Conservation (phyloP, 2,113 vertebrate genomes). For the Vulpes ferrilata region DNA sequence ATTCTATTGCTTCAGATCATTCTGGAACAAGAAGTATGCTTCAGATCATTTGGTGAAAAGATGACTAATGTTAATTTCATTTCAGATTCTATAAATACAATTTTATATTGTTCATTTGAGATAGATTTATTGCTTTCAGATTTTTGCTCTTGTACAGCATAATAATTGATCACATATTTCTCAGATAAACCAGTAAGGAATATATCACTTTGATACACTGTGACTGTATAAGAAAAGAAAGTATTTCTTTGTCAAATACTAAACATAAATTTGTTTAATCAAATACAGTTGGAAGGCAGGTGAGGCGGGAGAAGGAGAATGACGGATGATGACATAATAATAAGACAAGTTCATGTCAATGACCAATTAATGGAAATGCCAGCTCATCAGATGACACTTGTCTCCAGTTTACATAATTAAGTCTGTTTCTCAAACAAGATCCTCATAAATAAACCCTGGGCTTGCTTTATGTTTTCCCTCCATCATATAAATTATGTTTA, state of each 20-base stretch:
- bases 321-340: slow-evolving; percentile 32
- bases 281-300: slow-evolving; percentile 58
- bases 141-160: slow-evolving; percentile 62
- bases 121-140: slow-evolving; percentile 68
- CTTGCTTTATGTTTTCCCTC: slow-evolving; percentile 23
- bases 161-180: slow-evolving; percentile 72
- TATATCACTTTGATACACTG: slow-evolving; percentile 62
- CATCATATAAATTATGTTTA: slow-evolving; percentile 58
- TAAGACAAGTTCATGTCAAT: background rate
- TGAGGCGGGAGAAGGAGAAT: background rate
- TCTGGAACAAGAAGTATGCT: slow-evolving; percentile 55
- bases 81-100: slow-evolving; percentile 71
- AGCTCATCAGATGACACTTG: background rate
- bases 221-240: slow-evolving; percentile 50
- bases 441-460: slow-evolving; percentile 50
- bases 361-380: slow-evolving; percentile 8
- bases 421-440: slow-evolving; percentile 11
- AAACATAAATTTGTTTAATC: slow-evolving; percentile 67
- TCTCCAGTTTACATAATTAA: slow-evolving; percentile 39
- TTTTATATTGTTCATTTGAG: slow-evolving; percentile 69
- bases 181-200: slow-evolving; percentile 57
- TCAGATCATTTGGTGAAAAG: slow-evolving; percentile 58
- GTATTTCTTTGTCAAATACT: slow-evolving; percentile 47
- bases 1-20: slow-evolving; percentile 41
- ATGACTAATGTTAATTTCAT: slow-evolving; percentile 75